Evolutionary conservation across 2,797 vertebrate species (phyloP).

Genomic region (Chloroceryle amazona): DNA sequence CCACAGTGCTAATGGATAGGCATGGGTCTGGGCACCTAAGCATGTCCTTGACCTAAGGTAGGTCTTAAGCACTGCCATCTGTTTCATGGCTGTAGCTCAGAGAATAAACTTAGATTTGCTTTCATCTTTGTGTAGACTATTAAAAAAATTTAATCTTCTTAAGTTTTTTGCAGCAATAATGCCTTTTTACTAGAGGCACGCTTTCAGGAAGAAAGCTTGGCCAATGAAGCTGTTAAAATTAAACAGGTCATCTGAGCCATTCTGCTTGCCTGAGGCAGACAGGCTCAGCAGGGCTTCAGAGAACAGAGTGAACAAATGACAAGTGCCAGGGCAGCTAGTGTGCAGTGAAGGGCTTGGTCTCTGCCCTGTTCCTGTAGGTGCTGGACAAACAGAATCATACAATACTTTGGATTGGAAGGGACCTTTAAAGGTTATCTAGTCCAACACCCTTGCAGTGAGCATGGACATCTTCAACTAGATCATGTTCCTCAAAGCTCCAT

Average conservation of each 20-base stretch:
- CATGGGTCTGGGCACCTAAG: fast-evolving
- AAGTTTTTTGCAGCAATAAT: background rate
- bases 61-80: background rate
- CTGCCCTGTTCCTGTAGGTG: background rate
- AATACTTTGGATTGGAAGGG: background rate
- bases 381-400: background rate
- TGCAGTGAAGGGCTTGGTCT: background rate
- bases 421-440: background rate
- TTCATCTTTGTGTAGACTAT: background rate
- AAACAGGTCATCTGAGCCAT: background rate
- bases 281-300: background rate
- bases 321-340: background rate
- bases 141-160: background rate
- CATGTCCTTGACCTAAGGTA: fast-evolving
- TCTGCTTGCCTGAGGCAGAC: background rate
- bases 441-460: background rate
- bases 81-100: background rate
- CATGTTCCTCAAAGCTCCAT: background rate
- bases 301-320: background rate
- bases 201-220: background rate
- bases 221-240: background rate
- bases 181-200: background rate
- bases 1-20: background rate
- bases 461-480: background rate
- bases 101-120: background rate